A percentile compares a stretch with the other conserved stretches of the same genome.
phyloP scores from a whole-genome alignment of 2,113 vertebrate genomes.

The Hymenochirus boettgeri region DNA sequence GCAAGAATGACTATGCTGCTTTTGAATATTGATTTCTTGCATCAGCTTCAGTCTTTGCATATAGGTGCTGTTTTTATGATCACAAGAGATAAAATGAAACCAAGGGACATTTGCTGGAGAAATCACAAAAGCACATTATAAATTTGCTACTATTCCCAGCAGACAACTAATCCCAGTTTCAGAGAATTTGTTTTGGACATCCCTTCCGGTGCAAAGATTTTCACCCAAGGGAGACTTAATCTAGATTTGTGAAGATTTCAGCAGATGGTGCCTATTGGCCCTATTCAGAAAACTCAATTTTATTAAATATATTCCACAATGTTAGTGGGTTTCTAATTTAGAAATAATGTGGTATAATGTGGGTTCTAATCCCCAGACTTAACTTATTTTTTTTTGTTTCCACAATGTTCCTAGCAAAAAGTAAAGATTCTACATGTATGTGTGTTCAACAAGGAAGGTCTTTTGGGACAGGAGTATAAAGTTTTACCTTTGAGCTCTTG shows the following conservation, averaged over 20 bases:
- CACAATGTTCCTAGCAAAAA: too few relatives aligned
- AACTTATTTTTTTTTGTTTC: too few relatives aligned
- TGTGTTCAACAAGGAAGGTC: too few relatives aligned
- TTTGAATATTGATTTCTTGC: background rate
- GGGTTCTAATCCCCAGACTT: too few relatives aligned
- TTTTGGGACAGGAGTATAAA: too few relatives aligned
- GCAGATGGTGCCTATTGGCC: slow-evolving; percentile 32
- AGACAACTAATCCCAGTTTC: slow-evolving; percentile 35
- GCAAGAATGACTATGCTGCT: too few relatives aligned
- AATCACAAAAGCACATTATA: slow-evolving; percentile 19
- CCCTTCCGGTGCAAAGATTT: slow-evolving; percentile 41
- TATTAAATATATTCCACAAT: slow-evolving; percentile 14
- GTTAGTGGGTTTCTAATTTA: slow-evolving; percentile 27
- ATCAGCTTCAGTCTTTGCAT: slow-evolving; percentile 2
- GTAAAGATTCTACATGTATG: too few relatives aligned
- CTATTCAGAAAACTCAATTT: slow-evolving; percentile 27
- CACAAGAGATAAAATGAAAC: slow-evolving; percentile 19
- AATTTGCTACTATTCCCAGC: slow-evolving; percentile 24
- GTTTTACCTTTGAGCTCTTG: too few relatives aligned
- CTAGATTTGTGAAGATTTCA: slow-evolving; percentile 37
- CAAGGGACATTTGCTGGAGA: slow-evolving; percentile 6
- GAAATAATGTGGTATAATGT: too few relatives aligned
- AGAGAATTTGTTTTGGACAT: slow-evolving; percentile 40
- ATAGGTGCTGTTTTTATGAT: slow-evolving; percentile 9
- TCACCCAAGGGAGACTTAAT: slow-evolving; percentile 38